Percentiles rank a stretch among this genome's conserved stretches.
Conservation (phyloP, 2,797 vertebrate genomes). For the Sphenopsis melanotis region DNA sequence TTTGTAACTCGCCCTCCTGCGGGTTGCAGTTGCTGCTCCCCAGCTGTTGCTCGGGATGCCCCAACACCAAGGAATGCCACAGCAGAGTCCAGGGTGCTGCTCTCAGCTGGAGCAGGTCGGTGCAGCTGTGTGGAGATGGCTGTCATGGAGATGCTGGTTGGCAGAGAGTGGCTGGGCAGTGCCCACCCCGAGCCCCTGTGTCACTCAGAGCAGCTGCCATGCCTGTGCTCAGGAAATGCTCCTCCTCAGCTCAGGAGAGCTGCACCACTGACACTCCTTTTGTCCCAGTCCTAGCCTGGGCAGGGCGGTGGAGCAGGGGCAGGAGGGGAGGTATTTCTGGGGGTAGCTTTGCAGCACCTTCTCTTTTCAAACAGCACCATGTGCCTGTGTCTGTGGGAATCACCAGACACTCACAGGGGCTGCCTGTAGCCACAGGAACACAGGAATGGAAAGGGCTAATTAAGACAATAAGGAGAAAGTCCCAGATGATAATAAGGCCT, state of each 20-base stretch:
- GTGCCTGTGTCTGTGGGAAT: neutral
- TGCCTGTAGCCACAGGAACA: neutral
- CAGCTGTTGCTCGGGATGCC: accelerated
- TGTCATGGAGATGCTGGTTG: neutral
- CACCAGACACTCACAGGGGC: neutral
- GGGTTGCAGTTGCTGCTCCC: neutral
- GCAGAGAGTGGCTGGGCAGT: neutral
- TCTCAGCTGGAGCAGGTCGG: neutral
- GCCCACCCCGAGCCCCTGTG: accelerated
- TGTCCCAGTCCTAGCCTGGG: neutral
- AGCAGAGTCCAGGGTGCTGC: accelerated
- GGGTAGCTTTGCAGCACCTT: neutral
- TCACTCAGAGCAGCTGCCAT: neutral
- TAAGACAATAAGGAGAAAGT: constrained; percentile 19
- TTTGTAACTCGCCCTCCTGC: neutral
- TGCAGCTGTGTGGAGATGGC: accelerated
- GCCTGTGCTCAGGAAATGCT: neutral
- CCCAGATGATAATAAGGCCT: constrained; percentile 26
- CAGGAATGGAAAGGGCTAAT: neutral
- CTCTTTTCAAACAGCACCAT: neutral
- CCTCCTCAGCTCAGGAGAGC: neutral
- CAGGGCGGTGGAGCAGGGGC: accelerated
- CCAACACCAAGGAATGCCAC: neutral
- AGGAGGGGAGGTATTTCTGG: neutral
- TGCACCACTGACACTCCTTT: accelerated